These are phyloP conservation scores for Mnemiopsis leidyi DNA, from an alignment of 37 sponge, comb jelly and placozoan species.

Conservation along the genomic window DNA sequence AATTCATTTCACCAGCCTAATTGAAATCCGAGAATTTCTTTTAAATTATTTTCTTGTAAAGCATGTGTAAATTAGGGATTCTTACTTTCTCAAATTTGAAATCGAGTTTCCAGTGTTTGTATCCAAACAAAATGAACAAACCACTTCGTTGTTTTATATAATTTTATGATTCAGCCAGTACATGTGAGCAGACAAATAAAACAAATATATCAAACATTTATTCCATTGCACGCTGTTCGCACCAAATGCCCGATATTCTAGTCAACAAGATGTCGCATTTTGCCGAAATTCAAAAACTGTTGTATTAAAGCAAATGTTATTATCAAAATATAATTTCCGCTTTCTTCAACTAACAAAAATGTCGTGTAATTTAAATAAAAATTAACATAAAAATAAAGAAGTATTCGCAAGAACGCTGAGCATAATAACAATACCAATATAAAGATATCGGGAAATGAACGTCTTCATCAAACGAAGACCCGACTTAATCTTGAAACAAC, in stretches of 20 bases:
- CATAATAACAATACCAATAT: neutral
- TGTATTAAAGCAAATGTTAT: neutral
- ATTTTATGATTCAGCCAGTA: neutral
- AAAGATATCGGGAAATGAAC: too few relatives aligned
- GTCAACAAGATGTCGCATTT: neutral
- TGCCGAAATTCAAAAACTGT: neutral
- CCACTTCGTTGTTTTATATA: neutral
- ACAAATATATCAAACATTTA: neutral
- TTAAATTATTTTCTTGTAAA: constrained; percentile 27
- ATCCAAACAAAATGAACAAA: neutral
- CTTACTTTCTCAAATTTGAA: neutral
- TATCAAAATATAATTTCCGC: neutral
- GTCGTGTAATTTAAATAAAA: neutral
- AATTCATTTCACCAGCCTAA: neutral
- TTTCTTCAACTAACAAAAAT: neutral
- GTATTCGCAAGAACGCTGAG: neutral
- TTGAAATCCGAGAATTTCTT: neutral
- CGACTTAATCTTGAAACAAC: too few relatives aligned
- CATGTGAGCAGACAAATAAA: neutral
- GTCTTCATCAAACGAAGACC: too few relatives aligned
- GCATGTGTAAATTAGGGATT: constrained; percentile 15
- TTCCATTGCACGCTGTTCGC: neutral
- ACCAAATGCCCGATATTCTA: neutral
- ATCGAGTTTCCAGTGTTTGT: neutral
- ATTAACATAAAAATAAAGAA: neutral